These are phyloP conservation scores for Lutjanus argentimaculatus DNA, from an alignment of 2,797 vertebrate genomes.

Conservation along the genomic window DNA sequence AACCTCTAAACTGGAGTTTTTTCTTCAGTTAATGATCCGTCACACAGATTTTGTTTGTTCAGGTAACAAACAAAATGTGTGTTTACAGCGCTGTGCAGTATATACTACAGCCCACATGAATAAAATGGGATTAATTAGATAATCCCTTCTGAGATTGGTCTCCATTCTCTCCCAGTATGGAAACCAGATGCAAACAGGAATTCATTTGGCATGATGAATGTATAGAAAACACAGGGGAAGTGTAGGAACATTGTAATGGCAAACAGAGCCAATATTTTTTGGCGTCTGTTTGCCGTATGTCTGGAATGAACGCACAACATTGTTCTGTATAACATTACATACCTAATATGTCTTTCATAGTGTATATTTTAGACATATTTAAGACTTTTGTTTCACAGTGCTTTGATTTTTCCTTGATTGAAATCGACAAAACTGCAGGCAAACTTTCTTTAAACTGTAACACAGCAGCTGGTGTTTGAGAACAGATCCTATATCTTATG, in stretches of 20 bases:
- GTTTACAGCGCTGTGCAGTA: slow-evolving; percentile 5
- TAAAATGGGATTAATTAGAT: slow-evolving; percentile 51
- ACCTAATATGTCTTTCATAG: background rate
- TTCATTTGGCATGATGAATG: slow-evolving; percentile 54
- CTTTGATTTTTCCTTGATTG: slow-evolving; percentile 11
- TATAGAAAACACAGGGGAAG: slow-evolving; percentile 45
- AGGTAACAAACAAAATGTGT: slow-evolving; percentile 25
- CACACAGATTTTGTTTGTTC: slow-evolving; percentile 24
- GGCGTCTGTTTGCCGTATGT: slow-evolving; percentile 2
- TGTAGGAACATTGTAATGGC: slow-evolving; percentile 25
- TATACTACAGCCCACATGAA: slow-evolving; percentile 1
- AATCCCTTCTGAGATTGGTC: slow-evolving; percentile 40
- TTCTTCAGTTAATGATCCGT: background rate
- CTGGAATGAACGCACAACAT: slow-evolving; percentile 19
- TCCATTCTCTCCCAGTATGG: slow-evolving; percentile 43
- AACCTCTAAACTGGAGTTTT: background rate
- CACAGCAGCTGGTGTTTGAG: slow-evolving; percentile 21
- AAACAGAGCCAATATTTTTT: slow-evolving; percentile 23
- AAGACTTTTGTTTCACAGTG: background rate
- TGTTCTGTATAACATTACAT: slow-evolving; percentile 24
- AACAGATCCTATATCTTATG: background rate
- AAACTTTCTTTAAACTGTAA: slow-evolving; percentile 1
- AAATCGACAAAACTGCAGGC: slow-evolving; percentile 19
- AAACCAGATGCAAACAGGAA: slow-evolving; percentile 65
- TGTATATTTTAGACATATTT: slow-evolving; percentile 17